Evolutionary conservation across 2,888 invertebrate genomes (phyloP).

Genomic region (Cremastinae sp.): DNA sequence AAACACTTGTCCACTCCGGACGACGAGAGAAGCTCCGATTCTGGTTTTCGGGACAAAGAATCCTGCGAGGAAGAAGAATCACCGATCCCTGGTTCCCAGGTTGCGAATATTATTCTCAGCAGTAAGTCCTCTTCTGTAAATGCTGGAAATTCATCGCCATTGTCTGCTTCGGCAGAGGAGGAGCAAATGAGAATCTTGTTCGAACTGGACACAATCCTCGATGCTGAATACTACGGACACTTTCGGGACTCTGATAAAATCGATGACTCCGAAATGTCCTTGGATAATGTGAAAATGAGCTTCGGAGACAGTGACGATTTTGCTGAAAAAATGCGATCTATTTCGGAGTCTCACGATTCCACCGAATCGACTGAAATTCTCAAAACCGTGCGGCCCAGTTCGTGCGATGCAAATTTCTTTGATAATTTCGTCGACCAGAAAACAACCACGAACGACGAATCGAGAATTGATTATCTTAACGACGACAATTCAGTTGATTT

Average conservation of each 20-base stretch:
- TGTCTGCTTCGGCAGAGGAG: slow-evolving; percentile 71
- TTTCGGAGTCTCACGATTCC: slow-evolving; percentile 50
- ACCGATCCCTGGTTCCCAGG: slow-evolving; percentile 66
- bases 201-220: slow-evolving; percentile 76
- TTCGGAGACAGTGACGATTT: slow-evolving; percentile 40
- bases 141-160: slow-evolving; percentile 55
- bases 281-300: slow-evolving; percentile 37
- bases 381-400: slow-evolving; percentile 54
- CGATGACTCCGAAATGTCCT: slow-evolving; percentile 43
- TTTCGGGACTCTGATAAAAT: slow-evolving; percentile 67
- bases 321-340: slow-evolving; percentile 42
- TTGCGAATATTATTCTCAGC: slow-evolving; percentile 42
- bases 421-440: slow-evolving; percentile 35
- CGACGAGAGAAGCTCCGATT: slow-evolving; percentile 81
- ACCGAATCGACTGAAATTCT: slow-evolving; percentile 53
- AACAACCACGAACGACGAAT: slow-evolving; percentile 6
- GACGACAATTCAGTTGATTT: slow-evolving; percentile 28
- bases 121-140: slow-evolving; percentile 52
- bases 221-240: slow-evolving; percentile 74
- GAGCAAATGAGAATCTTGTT: slow-evolving; percentile 76
- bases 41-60: slow-evolving; percentile 81
- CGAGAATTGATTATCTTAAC: slow-evolving; percentile 18
- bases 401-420: slow-evolving; percentile 54
- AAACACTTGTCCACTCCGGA: slow-evolving; percentile 80
- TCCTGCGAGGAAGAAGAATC: slow-evolving; percentile 78